Percentiles rank a stretch among this genome's conserved stretches.
phyloP scores from a whole-genome alignment of 2,888 invertebrate species.

The Melinaea marsaeus region DNA sequence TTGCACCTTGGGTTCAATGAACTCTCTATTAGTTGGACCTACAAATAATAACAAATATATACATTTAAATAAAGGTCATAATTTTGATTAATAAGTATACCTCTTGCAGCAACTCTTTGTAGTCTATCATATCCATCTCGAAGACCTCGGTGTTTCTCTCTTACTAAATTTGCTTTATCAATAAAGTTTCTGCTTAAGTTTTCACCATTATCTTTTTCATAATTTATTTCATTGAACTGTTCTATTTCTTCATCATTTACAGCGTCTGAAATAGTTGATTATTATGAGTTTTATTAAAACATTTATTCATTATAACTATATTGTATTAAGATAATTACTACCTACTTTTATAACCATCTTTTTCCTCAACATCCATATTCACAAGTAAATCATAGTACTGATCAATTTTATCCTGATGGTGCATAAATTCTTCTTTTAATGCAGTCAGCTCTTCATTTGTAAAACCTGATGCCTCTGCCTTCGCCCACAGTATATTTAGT shows the following conservation, averaged over 20 bases:
- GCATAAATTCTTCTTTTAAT: slow-evolving; percentile 91
- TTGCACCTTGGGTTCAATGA: slow-evolving; percentile 94
- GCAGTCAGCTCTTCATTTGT: slow-evolving; percentile 88
- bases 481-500: slow-evolving; percentile 91
- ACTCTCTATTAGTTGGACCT: slow-evolving; percentile 88
- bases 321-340: slow-evolving; percentile 1
- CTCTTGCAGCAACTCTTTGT: slow-evolving; percentile 84
- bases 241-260: slow-evolving; percentile 85
- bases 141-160: slow-evolving; percentile 86
- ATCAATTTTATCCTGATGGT: slow-evolving; percentile 95
- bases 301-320: not conserved
- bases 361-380: slow-evolving; percentile 80
- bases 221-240: slow-evolving; percentile 83
- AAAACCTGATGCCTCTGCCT: slow-evolving; percentile 93
- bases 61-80: not conserved
- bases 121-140: slow-evolving; percentile 88
- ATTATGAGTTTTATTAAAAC: not conserved
- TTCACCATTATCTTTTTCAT: slow-evolving; percentile 66
- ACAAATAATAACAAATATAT: slow-evolving; percentile 13
- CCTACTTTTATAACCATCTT: slow-evolving; percentile 82
- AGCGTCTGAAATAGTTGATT: slow-evolving; percentile 76
- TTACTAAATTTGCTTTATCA: slow-evolving; percentile 82
- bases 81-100: slow-evolving; percentile 39
- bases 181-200: slow-evolving; percentile 79
- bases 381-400: slow-evolving; percentile 89